Conservation (phyloP, 2,888 invertebrate species). For the Drosophila parthenogenetica region DNA sequence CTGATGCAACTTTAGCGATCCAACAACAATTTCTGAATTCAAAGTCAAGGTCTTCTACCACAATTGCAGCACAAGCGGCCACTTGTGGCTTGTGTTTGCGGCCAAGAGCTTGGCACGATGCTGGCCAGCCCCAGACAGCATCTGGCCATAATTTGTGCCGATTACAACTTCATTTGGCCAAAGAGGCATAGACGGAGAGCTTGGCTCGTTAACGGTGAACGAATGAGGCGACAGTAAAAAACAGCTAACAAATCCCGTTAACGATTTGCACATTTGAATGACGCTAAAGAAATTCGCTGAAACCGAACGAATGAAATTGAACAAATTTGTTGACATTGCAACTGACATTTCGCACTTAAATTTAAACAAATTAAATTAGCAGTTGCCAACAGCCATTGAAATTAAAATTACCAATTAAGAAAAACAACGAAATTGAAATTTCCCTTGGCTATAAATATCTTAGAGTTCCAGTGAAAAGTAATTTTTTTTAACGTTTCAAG, state of each 20-base stretch:
- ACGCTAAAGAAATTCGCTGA: constrained; percentile 33
- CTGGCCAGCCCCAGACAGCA: constrained; percentile 35
- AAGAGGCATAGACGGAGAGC: constrained; percentile 8
- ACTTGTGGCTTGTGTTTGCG: background rate
- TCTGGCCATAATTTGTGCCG: constrained; percentile 69
- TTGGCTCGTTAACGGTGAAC: constrained; percentile 7
- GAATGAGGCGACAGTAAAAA: constrained; percentile 7
- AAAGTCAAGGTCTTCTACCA: constrained; percentile 76
- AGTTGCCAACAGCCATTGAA: background rate
- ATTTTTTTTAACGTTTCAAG: too few relatives aligned
- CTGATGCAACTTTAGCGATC: constrained; percentile 49
- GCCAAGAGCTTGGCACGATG: constrained; percentile 7
- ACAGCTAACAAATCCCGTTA: constrained; percentile 8
- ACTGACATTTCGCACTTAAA: background rate
- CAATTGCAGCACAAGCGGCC: constrained; percentile 19
- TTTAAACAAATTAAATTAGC: background rate
- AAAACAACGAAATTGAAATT: too few relatives aligned
- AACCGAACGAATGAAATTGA: constrained; percentile 17
- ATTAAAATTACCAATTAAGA: background rate
- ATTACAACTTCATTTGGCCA: constrained; percentile 62
- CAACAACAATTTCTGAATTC: constrained; percentile 49
- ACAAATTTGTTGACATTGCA: constrained; percentile 12
- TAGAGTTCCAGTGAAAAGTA: too few relatives aligned
- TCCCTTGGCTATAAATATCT: too few relatives aligned
- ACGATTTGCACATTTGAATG: constrained; percentile 40